Conservation (phyloP, 2,888 invertebrate species). For the Odontocolon sp. region DNA sequence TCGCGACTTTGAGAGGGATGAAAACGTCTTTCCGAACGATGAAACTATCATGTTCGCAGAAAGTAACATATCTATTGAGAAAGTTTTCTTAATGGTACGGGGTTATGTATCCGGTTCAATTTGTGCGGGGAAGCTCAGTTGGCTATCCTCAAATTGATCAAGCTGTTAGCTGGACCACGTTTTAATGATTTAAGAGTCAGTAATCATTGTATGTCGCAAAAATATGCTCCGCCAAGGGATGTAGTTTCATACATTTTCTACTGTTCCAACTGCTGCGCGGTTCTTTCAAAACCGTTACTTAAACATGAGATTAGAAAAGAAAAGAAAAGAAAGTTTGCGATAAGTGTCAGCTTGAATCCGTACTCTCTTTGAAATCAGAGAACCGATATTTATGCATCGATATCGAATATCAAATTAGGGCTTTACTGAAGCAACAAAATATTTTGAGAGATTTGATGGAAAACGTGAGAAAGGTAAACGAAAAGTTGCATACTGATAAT, state of each 20-base stretch:
- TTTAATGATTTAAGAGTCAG: slow-evolving; percentile 47
- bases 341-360: not conserved
- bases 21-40: too few species aligned
- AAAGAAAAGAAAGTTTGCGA: not conserved
- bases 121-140: too few species aligned
- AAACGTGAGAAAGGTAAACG: not conserved
- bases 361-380: not conserved
- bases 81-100: too few species aligned
- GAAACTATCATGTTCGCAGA: too few species aligned
- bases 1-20: too few species aligned
- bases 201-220: slow-evolving; percentile 41
- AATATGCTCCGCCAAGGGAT: slow-evolving; percentile 41
- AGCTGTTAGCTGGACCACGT: slow-evolving; percentile 50
- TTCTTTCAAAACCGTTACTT: too few species aligned
- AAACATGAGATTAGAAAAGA: too few species aligned
- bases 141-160: too few species aligned
- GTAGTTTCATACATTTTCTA: slow-evolving; percentile 52
- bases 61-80: too few species aligned
- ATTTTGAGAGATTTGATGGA: slow-evolving; percentile 8
- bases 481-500: not conserved
- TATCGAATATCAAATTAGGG: slow-evolving; percentile 39
- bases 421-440: slow-evolving; percentile 13
- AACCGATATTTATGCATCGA: slow-evolving; percentile 43
- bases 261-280: slow-evolving; percentile 50
- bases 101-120: too few species aligned